phyloP scores from a whole-genome alignment of 2,113 vertebrate species.

The Chaetorhynchus papuensis region DNA sequence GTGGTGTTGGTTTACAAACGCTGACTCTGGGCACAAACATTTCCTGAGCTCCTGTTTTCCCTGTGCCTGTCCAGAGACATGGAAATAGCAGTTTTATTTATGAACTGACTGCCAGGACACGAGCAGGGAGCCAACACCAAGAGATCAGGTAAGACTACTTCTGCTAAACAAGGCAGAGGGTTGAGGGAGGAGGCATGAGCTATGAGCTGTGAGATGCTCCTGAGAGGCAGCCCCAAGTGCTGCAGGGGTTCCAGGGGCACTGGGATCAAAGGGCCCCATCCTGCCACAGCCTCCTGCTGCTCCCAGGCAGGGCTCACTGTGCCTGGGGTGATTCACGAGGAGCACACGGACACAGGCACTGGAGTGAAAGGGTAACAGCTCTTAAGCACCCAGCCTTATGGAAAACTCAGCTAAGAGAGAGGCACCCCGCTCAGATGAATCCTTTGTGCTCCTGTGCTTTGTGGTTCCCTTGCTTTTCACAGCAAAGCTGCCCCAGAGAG shows the following conservation, averaged over 20 bases:
- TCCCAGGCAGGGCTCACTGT: background rate
- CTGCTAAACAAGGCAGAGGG: background rate
- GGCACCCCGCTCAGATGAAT: background rate
- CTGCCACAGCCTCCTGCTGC: background rate
- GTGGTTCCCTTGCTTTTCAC: background rate
- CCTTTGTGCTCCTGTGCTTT: background rate
- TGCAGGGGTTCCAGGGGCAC: background rate
- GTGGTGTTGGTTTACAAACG: background rate
- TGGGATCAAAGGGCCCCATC: background rate
- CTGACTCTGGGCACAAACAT: background rate
- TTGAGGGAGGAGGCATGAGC: background rate
- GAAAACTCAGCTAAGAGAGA: background rate
- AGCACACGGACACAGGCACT: background rate
- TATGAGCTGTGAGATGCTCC: background rate
- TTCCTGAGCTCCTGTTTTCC: background rate
- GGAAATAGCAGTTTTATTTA: background rate
- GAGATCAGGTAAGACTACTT: background rate
- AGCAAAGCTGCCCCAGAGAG: background rate
- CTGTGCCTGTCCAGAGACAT: fast-evolving
- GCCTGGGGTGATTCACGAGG: background rate
- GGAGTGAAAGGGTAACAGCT: background rate
- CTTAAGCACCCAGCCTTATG: background rate
- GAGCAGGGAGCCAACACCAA: background rate
- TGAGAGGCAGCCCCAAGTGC: background rate
- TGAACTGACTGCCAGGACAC: background rate